Percentiles rank a stretch among this genome's conserved stretches.
These are phyloP conservation scores for Sylvia atricapilla DNA, from an alignment of 2,113 vertebrate species.

Conservation along the genomic window DNA sequence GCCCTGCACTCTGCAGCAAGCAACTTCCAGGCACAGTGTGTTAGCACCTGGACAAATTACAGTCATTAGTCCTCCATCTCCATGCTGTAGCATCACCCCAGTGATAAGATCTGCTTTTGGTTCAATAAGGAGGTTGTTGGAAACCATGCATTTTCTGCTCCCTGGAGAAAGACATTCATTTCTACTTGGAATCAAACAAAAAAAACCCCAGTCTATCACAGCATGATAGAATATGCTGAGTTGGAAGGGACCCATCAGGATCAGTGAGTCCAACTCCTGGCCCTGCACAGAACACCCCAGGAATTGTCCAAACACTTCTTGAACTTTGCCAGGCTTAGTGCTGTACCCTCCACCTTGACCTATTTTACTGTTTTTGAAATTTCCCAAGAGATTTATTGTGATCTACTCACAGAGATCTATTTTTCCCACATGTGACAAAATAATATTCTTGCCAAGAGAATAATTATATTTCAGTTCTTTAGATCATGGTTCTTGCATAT, in stretches of 20 bases:
- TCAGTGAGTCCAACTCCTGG: neutral
- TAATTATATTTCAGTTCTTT: neutral
- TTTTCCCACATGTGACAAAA: neutral
- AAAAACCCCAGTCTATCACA: neutral
- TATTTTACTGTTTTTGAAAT: neutral
- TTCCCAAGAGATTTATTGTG: neutral
- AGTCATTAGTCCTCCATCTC: neutral
- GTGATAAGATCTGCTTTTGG: neutral
- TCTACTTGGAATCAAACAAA: neutral
- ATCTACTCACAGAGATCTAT: neutral
- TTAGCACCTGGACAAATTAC: neutral
- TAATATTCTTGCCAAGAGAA: fast-evolving
- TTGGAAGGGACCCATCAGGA: neutral
- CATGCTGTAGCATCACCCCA: neutral
- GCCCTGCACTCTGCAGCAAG: neutral
- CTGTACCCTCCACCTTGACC: neutral
- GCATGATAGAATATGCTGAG: neutral
- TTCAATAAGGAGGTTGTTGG: neutral
- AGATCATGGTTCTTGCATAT: neutral
- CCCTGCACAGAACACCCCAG: neutral
- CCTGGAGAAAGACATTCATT: neutral
- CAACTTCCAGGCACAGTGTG: neutral
- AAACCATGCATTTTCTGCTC: neutral
- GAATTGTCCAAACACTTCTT: neutral
- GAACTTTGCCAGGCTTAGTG: neutral